Conservation (phyloP, 2,888 invertebrate species). For the Allophyes oxyacanthae region DNA sequence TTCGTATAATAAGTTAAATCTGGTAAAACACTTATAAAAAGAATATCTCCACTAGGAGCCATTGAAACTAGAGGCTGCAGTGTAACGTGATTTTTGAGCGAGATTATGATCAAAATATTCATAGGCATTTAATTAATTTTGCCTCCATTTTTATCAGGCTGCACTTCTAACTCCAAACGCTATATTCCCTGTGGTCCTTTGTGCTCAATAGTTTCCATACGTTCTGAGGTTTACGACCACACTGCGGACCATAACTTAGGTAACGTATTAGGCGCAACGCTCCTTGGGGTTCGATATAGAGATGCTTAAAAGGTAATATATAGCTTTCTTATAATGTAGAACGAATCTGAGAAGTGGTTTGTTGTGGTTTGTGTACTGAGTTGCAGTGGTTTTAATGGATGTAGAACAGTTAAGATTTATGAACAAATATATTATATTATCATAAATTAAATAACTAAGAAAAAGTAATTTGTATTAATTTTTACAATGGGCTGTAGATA, state of each 20-base stretch:
- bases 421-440: no score
- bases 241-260: conserved; percentile 69
- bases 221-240: conserved; percentile 62
- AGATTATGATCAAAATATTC: background rate
- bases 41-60: no score
- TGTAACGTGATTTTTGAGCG: no score
- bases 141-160: conserved; percentile 23
- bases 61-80: no score
- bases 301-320: conserved; percentile 50
- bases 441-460: no score
- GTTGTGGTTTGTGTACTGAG: conserved; percentile 3
- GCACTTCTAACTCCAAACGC: conserved; percentile 38
- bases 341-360: conserved; percentile 16
- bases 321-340: conserved; percentile 48
- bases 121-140: conserved; percentile 18
- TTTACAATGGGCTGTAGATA: no score
- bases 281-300: conserved; percentile 52
- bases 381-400: background rate
- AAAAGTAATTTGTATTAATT: no score
- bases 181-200: conserved; percentile 53
- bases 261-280: conserved; percentile 67
- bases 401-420: no score
- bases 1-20: no score
- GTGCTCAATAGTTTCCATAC: conserved; percentile 71
- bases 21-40: no score